These are phyloP conservation scores for Caenorhabditis wallacei DNA, from an alignment of 2,888 invertebrate species.

Conservation along the genomic window DNA sequence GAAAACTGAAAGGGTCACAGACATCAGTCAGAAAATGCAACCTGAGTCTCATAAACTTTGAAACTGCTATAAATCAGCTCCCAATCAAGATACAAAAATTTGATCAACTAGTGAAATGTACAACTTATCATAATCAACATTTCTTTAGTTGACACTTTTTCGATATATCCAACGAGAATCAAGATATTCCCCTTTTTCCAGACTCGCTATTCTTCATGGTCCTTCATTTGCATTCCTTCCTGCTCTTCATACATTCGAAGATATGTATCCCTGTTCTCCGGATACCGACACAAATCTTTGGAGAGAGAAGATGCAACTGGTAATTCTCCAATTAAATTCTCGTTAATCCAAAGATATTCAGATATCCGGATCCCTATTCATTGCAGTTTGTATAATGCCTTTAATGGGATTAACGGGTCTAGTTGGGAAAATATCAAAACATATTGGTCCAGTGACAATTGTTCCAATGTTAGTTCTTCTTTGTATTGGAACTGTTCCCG, in stretches of 20 bases:
- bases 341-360: conserved; percentile 46
- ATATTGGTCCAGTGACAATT: conserved; percentile 81
- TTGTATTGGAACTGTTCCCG: conserved; percentile 74
- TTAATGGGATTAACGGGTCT: conserved; percentile 78
- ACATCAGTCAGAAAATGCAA: too few species aligned
- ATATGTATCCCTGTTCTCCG: conserved; percentile 50
- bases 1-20: too few species aligned
- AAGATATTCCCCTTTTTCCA: conserved; percentile 24
- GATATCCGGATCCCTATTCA: conserved; percentile 78
- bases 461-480: conserved; percentile 79
- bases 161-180: too few species aligned
- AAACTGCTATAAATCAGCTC: too few species aligned
- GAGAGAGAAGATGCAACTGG: conserved; percentile 57
- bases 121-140: too few species aligned
- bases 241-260: conserved; percentile 76
- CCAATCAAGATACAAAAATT: too few species aligned
- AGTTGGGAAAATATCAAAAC: conserved; percentile 75
- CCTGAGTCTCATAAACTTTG: too few species aligned
- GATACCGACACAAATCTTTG: conserved; percentile 45
- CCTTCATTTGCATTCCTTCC: conserved; percentile 82
- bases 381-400: conserved; percentile 75
- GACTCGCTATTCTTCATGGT: conserved; percentile 79
- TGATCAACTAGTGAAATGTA: too few species aligned
- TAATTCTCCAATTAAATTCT: not conserved
- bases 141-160: too few species aligned